These are phyloP conservation scores for Melikaiella ostensackeni DNA, from an alignment of 2,888 invertebrate species.

Conservation along the genomic window DNA sequence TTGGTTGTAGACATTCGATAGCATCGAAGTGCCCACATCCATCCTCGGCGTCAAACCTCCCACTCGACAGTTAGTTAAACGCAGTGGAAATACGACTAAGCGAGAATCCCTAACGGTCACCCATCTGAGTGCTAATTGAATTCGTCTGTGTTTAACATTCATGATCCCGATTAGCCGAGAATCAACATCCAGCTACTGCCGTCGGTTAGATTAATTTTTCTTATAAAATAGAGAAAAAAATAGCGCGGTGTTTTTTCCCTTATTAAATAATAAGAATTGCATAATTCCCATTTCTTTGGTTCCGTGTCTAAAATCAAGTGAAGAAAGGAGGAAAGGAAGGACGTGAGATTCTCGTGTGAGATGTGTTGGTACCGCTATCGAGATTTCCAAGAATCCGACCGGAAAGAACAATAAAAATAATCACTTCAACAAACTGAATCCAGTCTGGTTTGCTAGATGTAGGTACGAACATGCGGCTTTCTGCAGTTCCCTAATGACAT, in stretches of 20 bases:
- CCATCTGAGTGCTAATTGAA: too few species aligned
- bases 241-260: not conserved
- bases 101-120: too few species aligned
- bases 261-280: constrained; percentile 7
- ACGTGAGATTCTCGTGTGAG: constrained; percentile 66
- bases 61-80: too few species aligned
- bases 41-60: too few species aligned
- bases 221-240: not conserved
- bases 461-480: constrained; percentile 47
- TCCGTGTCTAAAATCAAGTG: constrained; percentile 33
- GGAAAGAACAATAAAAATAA: constrained; percentile 77
- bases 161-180: too few species aligned
- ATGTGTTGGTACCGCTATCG: constrained; percentile 63
- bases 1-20: too few species aligned
- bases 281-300: constrained; percentile 18
- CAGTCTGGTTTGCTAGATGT: constrained; percentile 61
- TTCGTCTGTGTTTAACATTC: too few species aligned
- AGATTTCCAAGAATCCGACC: constrained; percentile 75
- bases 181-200: too few species aligned
- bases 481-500: constrained; percentile 70
- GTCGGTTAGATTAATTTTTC: too few species aligned
- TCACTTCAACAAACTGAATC: constrained; percentile 74
- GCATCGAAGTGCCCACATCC: too few species aligned
- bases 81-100: too few species aligned
- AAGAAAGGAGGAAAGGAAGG: constrained; percentile 41